These are phyloP conservation scores for Gymnothorax javanicus DNA, from an alignment of 2,797 vertebrate species.

Conservation along the genomic window DNA sequence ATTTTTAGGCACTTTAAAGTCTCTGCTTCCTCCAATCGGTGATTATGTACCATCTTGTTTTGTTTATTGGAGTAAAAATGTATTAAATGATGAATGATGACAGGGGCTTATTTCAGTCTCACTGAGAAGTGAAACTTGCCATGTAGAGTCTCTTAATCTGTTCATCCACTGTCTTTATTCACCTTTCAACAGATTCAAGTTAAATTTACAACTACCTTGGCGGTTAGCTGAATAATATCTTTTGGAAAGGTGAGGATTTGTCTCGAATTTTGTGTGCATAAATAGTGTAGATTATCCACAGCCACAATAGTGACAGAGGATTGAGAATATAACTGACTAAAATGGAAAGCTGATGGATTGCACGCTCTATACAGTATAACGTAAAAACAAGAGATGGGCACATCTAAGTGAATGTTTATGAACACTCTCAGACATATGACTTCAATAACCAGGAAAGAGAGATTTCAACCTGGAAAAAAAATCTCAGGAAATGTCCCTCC, in stretches of 20 bases:
- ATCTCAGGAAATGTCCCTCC: background rate
- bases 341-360: background rate
- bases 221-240: background rate
- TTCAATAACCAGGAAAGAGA: background rate
- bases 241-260: background rate
- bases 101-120: background rate
- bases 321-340: background rate
- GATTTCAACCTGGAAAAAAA: background rate
- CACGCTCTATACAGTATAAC: background rate
- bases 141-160: background rate
- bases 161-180: background rate
- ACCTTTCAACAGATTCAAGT: background rate
- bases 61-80: background rate
- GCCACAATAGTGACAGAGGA: background rate
- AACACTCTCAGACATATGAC: background rate
- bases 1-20: too few species aligned
- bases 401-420: background rate
- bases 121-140: background rate
- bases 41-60: background rate
- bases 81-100: background rate
- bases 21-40: background rate
- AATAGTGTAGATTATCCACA: background rate
- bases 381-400: background rate
- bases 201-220: slow-evolving; percentile 13
- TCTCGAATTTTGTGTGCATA: background rate